A percentile compares a stretch with the other conserved stretches of the same genome.
Evolutionary conservation across 2,797 vertebrate species (phyloP).

Genomic region (Gila robusta): DNA sequence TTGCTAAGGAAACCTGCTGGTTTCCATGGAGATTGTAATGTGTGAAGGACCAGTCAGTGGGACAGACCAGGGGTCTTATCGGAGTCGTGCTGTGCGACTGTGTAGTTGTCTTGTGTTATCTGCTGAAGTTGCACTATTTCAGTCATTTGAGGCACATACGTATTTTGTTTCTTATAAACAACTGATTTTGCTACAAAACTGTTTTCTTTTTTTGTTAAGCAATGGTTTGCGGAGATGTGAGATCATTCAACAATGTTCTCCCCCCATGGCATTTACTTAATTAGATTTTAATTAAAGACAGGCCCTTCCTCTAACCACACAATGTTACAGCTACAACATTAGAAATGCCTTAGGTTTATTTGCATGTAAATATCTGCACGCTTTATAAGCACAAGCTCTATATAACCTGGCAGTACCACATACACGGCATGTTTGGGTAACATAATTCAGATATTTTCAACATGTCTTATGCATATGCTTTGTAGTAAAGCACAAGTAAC

Average conservation of each 20-base stretch:
- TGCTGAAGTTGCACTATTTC: conserved; percentile 44
- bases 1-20: conserved; percentile 83
- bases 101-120: conserved; percentile 47
- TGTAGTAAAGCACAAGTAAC: not conserved
- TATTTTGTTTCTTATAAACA: conserved; percentile 13
- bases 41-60: conserved; percentile 85
- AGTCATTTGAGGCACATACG: not conserved
- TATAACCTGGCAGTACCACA: conserved; percentile 2
- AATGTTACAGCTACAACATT: conserved; percentile 11
- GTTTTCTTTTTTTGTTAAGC: not conserved
- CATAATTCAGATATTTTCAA: conserved; percentile 6
- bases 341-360: conserved; percentile 5
- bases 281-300: conserved; percentile 31
- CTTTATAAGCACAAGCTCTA: not conserved
- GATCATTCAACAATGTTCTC: conserved; percentile 5
- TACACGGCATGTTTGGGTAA: not conserved
- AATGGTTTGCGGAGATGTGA: not conserved
- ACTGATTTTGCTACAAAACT: conserved; percentile 13
- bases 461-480: not conserved
- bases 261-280: conserved; percentile 31
- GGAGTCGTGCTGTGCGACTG: conserved; percentile 67
- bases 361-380: not conserved
- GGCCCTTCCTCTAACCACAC: conserved; percentile 17
- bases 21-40: conserved; percentile 86
- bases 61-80: conserved; percentile 77